Base-by-base conservation (phyloP, 1,140 invertebrate genomes). In the Drosophila orena region DNA sequence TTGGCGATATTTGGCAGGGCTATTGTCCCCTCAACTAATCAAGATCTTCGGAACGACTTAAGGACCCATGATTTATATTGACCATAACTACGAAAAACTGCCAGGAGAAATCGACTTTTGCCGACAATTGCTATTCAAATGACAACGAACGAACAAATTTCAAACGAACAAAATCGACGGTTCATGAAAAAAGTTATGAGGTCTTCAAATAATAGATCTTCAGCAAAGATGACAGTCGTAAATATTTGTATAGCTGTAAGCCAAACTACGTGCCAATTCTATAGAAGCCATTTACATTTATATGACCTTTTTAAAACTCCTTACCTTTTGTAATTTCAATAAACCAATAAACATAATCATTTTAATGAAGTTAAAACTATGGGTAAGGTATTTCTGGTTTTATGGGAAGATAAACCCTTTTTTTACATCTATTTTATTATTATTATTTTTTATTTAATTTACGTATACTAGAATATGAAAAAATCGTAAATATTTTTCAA, bases 11-110 rank as follows among this genome's bases (percentile, higher is more conserved):
- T 2, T 94, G 95, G 38, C 93, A 95, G 4, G 95, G 95, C 34
- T 94, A 95, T 2, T 97, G 96, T 86, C 96, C 96, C 4, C 94
- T 94, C 0, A 95, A 95, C 92, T 97, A 92, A 65, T 47, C 20
- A 42, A n/a, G 54, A 61, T 44, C n/a, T 11, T 46, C 22, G 22
- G 20, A 34, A 30, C 2, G 3, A 12, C 8, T 30, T 20, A 62
- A 10, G 79, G 70, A 81, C 44, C 10, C 17, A 83, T 17, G 71
- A 76, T 43, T 76, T 7, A 34, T 44, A 1, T 22, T 1, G 11
- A 46, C 15, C 12, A 27, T 47, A 22, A 46, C 14, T 34, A 20
- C 10, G 34, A n/a, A 8, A 12, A 30, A 34, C 17, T 35, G 64
- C 66, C 64, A 35, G 34, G 71, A 4, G 37, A 35, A 35, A 27